Evolutionary conservation across 2,888 invertebrate genomes (phyloP), one percentile per base, ranked within the genome.

Genomic region (Alloplasta piceator): DNA sequence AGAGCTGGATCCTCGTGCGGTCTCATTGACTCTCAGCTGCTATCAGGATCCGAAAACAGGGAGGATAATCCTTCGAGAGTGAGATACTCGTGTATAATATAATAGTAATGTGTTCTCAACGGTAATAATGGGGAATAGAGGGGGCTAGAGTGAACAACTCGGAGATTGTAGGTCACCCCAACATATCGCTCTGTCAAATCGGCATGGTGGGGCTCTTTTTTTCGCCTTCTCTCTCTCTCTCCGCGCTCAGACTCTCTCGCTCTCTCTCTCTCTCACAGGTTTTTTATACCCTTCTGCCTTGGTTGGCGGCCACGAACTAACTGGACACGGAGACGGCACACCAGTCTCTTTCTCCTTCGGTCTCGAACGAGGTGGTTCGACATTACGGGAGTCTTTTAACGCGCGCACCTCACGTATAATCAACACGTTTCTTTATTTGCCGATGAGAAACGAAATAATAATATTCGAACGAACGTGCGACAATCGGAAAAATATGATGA

Each of bases 121-220:
- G 43, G 12, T 39, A 64, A 67, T 52, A 64, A 66, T 66, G 78
- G 56, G 80, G 66, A 68, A 84, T 75, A 55, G 82, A 58, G 78
- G 84, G 84, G 85, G 85, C 84, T 84, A 86, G 85, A 84, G 79
- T 71, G 78, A 80, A 64, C 72, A 48, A 26, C 64, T 73, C 83
- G 83, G 86, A 88, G 3, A 91, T 91, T 91, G 91, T 91, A 90
- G 91, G 91, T 91, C 91, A 89, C 74, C 79, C 87, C 74, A 84
- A 84, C 85, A 82, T n/a, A n/a, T 84, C 83, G 86, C 26, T 74
- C 38, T 56, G 72, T 50, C 26, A 7, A 64, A 73, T 72, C 76
- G 68, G 58, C 72, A 85, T 85, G 87, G 86, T 82, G 88, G 88
- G 87, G 88, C 82, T 85, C 66, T 74, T 26, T 26, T 26, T 26